Base-by-base conservation (phyloP, 2,888 invertebrate species). In the Melanostoma mellinum region DNA sequence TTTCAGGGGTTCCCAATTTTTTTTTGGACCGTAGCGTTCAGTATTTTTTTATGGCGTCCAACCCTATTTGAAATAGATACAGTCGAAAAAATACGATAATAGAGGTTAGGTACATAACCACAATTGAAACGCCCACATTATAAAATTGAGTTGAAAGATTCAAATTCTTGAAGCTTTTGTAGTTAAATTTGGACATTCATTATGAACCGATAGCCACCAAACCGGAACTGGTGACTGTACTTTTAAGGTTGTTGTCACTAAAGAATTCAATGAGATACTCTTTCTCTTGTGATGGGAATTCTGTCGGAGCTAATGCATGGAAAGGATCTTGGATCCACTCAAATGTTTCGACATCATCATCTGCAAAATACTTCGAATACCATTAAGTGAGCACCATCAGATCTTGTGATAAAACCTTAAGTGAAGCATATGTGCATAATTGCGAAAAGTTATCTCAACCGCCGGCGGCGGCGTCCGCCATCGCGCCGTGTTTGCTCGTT, bases 151-250 rank as follows among this genome's bases (percentile, higher is more conserved):
- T 20, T 20, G 20, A 20, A 20, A 20, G 20, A 20, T 1, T 20
- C 20, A 56, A 56, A 10, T 56, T 56, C 40, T 40, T 56, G 40
- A 63, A 63, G 50, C 50, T 50, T 50, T 63, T 36, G 30, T 30
- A 50, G 61, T 46, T 61, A 48, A 48, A 48, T 61, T 46, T 56
- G 40, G 36, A 38, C 40, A 56, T 38, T 56, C 38, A 56, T 56
- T 56, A 10, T 56, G 36, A 10, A 38, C 1, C 55, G 48, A 48
- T 48, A 48, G n/a, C 48, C 48, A 48, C 8, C 2, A 48, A 9
- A n/a, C 48, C 48, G 10, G n/a, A 48, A 48, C 48, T 10, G 10
- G 3, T 20, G 20, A 20, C n/a, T n/a, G n/a, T n/a, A n/a, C n/a
- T n/a, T n/a, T n/a, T n/a, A 20, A 20, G 20, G 20, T 1, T 33